phyloP scores from a whole-genome alignment of 2,113 vertebrate genomes.

The Apistogramma diplotaenia region DNA sequence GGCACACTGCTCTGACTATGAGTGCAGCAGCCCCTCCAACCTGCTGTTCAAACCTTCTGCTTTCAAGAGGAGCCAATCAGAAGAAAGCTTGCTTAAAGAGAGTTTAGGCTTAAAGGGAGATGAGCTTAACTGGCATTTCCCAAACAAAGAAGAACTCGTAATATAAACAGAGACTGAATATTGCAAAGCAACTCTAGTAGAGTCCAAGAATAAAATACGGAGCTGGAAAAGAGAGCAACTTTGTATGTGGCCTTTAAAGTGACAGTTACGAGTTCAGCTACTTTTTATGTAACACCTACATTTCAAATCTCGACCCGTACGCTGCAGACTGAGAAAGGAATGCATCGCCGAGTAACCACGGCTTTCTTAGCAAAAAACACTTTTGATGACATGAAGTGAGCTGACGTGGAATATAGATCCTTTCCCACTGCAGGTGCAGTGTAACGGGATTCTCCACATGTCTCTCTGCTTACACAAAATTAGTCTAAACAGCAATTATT shows the following conservation, averaged over 20 bases:
- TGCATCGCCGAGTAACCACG: not conserved
- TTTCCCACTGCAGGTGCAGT: not conserved
- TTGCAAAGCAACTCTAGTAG: not conserved
- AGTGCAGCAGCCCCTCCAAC: too few relatives aligned
- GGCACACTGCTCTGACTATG: too few relatives aligned
- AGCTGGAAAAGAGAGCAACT: not conserved
- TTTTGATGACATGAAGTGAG: not conserved
- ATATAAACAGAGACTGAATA: not conserved
- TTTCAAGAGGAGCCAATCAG: too few relatives aligned
- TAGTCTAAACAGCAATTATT: slow-evolving; percentile 13
- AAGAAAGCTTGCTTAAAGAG: too few relatives aligned
- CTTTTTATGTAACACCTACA: not conserved
- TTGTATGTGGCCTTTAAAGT: not conserved
- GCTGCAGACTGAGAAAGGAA: not conserved
- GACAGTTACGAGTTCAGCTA: not conserved
- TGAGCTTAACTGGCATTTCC: not conserved
- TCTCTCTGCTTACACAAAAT: slow-evolving; percentile 7
- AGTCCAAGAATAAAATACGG: not conserved
- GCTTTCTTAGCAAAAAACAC: not conserved
- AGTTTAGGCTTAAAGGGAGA: too few relatives aligned
- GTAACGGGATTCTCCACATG: not conserved
- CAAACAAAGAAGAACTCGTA: not conserved
- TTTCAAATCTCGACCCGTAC: not conserved
- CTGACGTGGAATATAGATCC: not conserved
- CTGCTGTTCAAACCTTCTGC: too few relatives aligned